phyloP scores from a whole-genome alignment of 2,113 vertebrate genomes.

The Labeo catla region DNA sequence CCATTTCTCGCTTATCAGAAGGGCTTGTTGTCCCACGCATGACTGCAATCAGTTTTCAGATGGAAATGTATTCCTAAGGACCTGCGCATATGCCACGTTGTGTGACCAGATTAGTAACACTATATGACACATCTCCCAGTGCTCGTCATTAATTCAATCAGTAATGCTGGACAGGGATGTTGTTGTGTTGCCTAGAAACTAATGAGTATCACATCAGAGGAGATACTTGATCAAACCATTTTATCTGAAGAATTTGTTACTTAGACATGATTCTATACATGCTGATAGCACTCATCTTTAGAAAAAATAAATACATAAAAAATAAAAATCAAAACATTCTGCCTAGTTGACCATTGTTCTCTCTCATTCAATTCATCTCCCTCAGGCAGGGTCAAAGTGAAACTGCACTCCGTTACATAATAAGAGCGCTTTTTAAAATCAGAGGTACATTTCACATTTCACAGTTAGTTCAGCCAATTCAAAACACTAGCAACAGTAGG shows the following conservation, averaged over 20 bases:
- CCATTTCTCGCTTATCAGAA: constrained; percentile 3
- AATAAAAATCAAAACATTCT: not conserved
- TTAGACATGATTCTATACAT: not conserved
- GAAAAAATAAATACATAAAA: not conserved
- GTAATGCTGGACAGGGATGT: not conserved
- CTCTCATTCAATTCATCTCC: not conserved
- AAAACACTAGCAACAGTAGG: not conserved
- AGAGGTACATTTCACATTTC: not conserved
- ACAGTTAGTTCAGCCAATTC: not conserved
- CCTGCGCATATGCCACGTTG: not conserved
- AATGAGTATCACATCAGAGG: not conserved
- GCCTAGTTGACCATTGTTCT: not conserved
- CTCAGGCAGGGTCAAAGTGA: not conserved
- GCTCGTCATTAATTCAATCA: not conserved
- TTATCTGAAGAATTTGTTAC: not conserved
- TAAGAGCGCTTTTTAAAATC: not conserved
- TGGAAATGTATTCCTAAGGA: not conserved
- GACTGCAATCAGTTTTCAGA: constrained; percentile 1
- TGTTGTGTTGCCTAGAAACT: not conserved
- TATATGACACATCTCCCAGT: not conserved
- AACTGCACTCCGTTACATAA: not conserved
- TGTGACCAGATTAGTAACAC: constrained; percentile 7
- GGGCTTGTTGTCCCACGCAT: not conserved
- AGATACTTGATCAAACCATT: not conserved
- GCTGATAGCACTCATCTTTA: not conserved